A percentile compares a stretch with the other conserved stretches of the same genome.
These are phyloP conservation scores for Thamnophis elegans DNA, from an alignment of 2,797 vertebrate genomes.

Conservation along the genomic window DNA sequence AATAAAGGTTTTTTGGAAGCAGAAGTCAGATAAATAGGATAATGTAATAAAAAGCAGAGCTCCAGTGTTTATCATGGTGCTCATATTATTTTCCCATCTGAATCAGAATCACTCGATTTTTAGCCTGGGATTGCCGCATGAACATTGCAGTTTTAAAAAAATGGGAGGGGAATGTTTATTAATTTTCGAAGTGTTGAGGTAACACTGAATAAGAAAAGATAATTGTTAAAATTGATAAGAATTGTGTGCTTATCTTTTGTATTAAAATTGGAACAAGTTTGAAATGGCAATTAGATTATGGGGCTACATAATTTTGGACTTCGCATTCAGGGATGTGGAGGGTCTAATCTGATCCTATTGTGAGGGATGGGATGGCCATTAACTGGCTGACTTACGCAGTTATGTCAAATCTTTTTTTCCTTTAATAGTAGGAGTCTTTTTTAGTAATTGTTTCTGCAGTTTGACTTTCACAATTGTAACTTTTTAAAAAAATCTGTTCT, in stretches of 20 bases:
- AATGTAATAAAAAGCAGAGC: neutral
- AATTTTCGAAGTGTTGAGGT: neutral
- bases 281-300: neutral
- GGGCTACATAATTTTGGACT: neutral
- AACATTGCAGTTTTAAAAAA: neutral
- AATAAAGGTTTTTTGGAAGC: neutral
- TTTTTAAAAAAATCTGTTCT: slow-evolving; percentile 26
- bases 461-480: slow-evolving; percentile 36
- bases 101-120: neutral
- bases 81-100: neutral
- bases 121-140: slow-evolving; percentile 18
- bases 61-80: neutral
- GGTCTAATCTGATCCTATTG: neutral
- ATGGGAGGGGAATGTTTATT: neutral
- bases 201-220: neutral
- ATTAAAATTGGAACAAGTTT: slow-evolving; percentile 10
- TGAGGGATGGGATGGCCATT: neutral
- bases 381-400: slow-evolving; percentile 2
- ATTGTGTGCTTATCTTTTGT: slow-evolving; percentile 15
- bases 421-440: slow-evolving; percentile 11
- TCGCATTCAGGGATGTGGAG: slow-evolving; percentile 1
- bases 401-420: slow-evolving; percentile 17
- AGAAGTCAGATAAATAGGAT: neutral
- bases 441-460: slow-evolving; percentile 34
- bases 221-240: neutral